Evolutionary conservation across 2,888 invertebrate genomes (phyloP).

Genomic region (Ctena decussata): DNA sequence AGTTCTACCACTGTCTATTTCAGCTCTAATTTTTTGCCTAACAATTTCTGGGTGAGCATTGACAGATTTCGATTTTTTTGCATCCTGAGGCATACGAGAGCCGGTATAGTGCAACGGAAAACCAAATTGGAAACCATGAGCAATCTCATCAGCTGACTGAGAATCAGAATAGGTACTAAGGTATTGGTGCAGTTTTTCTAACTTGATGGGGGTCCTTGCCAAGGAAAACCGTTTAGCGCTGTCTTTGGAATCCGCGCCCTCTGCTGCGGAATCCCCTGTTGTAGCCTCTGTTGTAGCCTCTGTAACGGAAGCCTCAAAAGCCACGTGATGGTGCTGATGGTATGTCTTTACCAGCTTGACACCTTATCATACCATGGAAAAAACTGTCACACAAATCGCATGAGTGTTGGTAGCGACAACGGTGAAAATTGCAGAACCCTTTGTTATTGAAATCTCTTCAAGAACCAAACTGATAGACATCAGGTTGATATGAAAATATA

Average conservation of each 20-base stretch:
- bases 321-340: background rate
- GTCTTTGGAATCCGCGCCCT: background rate
- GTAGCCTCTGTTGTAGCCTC: background rate
- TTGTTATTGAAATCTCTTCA: background rate
- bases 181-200: background rate
- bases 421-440: background rate
- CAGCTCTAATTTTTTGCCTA: background rate
- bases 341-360: background rate
- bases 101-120: background rate
- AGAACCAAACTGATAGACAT: background rate
- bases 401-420: background rate
- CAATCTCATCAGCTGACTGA: background rate
- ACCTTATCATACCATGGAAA: background rate
- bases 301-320: background rate
- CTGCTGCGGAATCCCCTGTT: background rate
- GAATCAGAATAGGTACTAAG: background rate
- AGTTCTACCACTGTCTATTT: background rate
- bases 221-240: background rate
- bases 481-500: background rate
- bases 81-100: background rate
- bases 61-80: background rate
- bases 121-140: background rate
- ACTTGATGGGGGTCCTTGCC: slow-evolving; percentile 9
- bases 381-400: background rate
- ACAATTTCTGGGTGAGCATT: background rate